A percentile compares a stretch with the other conserved stretches of the same genome.
phyloP scores from a whole-genome alignment of 23 tunicate genomes.

The Halocynthia aurantium region DNA sequence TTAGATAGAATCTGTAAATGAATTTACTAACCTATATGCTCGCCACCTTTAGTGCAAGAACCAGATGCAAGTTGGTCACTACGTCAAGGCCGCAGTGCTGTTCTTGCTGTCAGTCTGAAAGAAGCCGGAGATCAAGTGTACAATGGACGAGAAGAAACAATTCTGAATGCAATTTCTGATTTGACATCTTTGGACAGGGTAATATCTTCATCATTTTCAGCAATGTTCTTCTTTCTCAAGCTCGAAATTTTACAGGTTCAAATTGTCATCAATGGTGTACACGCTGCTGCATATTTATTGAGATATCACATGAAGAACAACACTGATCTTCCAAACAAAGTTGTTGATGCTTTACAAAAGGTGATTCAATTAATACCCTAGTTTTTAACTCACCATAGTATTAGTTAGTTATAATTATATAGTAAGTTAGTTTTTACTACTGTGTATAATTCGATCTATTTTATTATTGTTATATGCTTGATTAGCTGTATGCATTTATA shows the following conservation, averaged over 20 bases:
- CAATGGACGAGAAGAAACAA: slow-evolving; percentile 10
- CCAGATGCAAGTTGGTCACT: slow-evolving; percentile 39
- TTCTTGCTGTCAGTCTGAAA: slow-evolving; percentile 52
- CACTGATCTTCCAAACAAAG: slow-evolving; percentile 33
- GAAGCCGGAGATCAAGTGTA: slow-evolving; percentile 35
- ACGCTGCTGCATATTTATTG: slow-evolving; percentile 60
- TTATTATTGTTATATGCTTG: neutral
- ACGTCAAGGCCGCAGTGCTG: slow-evolving; percentile 53
- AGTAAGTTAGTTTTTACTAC: neutral
- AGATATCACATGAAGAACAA: slow-evolving; percentile 2
- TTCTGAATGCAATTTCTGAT: slow-evolving; percentile 20
- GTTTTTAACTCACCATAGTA: neutral
- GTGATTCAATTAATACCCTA: slow-evolving; percentile 24
- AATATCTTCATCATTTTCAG: neutral
- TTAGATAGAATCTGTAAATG: neutral
- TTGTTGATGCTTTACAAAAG: slow-evolving; percentile 31
- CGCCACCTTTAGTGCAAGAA: slow-evolving; percentile 27
- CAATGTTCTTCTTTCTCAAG: neutral
- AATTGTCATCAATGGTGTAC: slow-evolving; percentile 63
- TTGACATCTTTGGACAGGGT: slow-evolving; percentile 56
- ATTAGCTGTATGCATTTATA: neutral
- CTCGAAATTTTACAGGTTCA: slow-evolving; percentile 32
- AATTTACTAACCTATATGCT: neutral
- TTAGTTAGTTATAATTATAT: neutral
- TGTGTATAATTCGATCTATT: neutral